phyloP scores from a whole-genome alignment of 2,113 vertebrate genomes.

The Oxyura jamaicensis region DNA sequence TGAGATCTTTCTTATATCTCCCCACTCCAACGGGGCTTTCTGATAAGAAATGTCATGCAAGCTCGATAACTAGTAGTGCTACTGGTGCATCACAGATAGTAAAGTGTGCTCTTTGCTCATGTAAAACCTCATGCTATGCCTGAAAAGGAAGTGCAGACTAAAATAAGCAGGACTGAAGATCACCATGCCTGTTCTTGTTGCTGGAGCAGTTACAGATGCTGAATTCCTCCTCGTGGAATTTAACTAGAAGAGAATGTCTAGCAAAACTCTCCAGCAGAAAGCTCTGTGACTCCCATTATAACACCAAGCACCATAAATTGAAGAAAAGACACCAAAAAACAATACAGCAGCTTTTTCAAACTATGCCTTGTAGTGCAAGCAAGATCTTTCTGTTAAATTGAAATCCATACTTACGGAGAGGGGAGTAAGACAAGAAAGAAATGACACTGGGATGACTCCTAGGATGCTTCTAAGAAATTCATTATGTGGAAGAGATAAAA shows the following conservation, averaged over 20 bases:
- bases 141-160: background rate
- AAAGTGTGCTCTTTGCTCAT: background rate
- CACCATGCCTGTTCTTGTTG: background rate
- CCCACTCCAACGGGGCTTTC: background rate
- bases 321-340: background rate
- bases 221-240: background rate
- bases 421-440: background rate
- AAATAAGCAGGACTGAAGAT: background rate
- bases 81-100: background rate
- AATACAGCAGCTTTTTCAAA: background rate
- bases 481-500: background rate
- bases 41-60: constrained; percentile 21
- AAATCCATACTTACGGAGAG: background rate
- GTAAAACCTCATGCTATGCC: background rate
- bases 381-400: background rate
- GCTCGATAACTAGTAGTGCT: background rate
- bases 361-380: background rate
- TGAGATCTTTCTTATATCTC: background rate
- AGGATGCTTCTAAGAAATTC: background rate
- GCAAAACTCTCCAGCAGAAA: background rate
- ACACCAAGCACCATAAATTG: background rate
- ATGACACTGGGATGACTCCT: background rate
- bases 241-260: background rate
- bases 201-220: background rate
- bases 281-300: background rate